Conservation (phyloP, 2,113 vertebrate genomes). For the Callopanchax toddi region DNA sequence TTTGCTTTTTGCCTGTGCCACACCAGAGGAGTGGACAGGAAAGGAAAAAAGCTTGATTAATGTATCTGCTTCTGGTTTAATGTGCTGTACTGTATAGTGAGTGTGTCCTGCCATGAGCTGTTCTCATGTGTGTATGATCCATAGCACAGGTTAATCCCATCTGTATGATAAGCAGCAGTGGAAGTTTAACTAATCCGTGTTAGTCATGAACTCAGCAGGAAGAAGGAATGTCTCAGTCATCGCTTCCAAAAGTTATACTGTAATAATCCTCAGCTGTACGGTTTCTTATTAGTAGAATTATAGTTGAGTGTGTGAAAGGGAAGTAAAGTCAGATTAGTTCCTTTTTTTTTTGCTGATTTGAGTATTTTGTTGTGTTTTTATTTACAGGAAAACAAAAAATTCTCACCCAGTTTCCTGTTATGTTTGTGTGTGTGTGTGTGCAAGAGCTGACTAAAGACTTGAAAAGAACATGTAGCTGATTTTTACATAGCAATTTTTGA, state of each 20-base stretch:
- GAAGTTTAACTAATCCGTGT: conserved; percentile 59
- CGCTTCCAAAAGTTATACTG: conserved; percentile 55
- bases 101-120: conserved; percentile 31
- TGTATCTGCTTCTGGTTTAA: conserved; percentile 42
- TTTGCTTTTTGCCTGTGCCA: conserved; percentile 53
- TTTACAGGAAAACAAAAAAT: conserved; percentile 14
- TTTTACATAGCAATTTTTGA: conserved; percentile 11
- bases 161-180: conserved; percentile 69
- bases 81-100: conserved; percentile 4
- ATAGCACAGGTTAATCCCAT: conserved; percentile 69
- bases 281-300: conserved; percentile 18
- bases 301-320: not conserved
- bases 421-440: not conserved
- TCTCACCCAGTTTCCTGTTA: conserved; percentile 19
- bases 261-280: conserved; percentile 35
- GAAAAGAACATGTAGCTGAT: conserved; percentile 4
- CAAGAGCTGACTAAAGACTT: not conserved
- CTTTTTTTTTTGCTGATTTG: not conserved
- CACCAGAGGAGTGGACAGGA: conserved; percentile 10
- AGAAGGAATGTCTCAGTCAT: conserved; percentile 62
- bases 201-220: conserved; percentile 58
- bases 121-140: conserved; percentile 52
- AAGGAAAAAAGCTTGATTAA: conserved; percentile 1
- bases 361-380: not conserved
- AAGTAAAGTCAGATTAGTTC: conserved; percentile 3